phyloP scores from a whole-genome alignment of 2,113 vertebrate genomes.

The Hyperoodon ampullatus region DNA sequence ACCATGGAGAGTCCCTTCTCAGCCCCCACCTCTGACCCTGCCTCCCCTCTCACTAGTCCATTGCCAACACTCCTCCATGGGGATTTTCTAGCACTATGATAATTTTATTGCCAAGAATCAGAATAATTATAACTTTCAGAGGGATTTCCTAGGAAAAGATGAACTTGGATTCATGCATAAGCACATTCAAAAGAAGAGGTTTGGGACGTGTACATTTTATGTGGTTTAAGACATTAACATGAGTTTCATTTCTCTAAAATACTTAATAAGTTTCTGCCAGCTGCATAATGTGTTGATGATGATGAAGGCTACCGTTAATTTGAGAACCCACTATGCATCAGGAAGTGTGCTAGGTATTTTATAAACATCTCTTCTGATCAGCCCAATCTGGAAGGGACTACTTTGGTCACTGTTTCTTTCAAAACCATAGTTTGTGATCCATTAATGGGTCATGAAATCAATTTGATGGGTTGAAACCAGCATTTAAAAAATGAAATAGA shows the following conservation, averaged over 20 bases:
- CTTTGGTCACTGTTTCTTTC: not conserved
- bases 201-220: not conserved
- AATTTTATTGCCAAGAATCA: constrained; percentile 54
- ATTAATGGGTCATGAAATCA: not conserved
- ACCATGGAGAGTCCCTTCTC: not conserved
- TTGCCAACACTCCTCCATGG: not conserved
- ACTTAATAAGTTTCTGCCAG: not conserved
- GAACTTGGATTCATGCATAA: constrained; percentile 45
- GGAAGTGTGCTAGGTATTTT: not conserved
- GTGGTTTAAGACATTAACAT: constrained; percentile 5
- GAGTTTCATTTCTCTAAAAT: constrained; percentile 48
- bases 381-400: not conserved
- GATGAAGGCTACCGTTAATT: not conserved
- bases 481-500: not conserved
- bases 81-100: not conserved
- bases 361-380: not conserved
- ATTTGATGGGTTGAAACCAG: not conserved
- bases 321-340: not conserved
- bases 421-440: not conserved
- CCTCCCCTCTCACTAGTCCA: not conserved
- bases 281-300: not conserved
- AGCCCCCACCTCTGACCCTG: not conserved
- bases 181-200: not conserved
- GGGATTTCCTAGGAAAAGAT: constrained; percentile 56
- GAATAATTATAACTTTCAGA: constrained; percentile 51